Conservation (phyloP, 1,140 invertebrate genomes). For the Leguminivora glycinivorella region DNA sequence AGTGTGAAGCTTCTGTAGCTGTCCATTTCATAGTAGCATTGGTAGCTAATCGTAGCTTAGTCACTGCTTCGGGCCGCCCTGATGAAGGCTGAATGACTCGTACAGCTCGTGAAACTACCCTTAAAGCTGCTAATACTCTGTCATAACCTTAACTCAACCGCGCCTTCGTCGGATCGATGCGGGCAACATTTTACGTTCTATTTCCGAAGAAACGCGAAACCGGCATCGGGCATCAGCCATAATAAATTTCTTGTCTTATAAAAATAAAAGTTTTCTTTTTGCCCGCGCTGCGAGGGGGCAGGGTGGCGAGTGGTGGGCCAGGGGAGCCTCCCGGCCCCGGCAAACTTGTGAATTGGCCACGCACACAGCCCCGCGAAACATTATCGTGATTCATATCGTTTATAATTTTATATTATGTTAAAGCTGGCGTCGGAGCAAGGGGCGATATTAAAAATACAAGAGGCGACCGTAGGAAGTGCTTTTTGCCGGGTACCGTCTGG, state of each 20-base stretch:
- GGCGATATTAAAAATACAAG: slow-evolving; percentile 76
- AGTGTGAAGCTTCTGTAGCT: no score
- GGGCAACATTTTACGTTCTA: slow-evolving; percentile 69
- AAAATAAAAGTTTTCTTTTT: slow-evolving; percentile 79
- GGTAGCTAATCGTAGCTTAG: not conserved
- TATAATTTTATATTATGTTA: slow-evolving; percentile 79
- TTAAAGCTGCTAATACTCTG: slow-evolving; percentile 29
- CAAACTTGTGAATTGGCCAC: slow-evolving; percentile 74
- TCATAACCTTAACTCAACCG: slow-evolving; percentile 22
- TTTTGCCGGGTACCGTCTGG: slow-evolving; percentile 60
- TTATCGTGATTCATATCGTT: slow-evolving; percentile 78
- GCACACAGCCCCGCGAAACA: slow-evolving; percentile 65
- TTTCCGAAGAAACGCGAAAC: slow-evolving; percentile 76
- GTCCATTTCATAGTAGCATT: not conserved
- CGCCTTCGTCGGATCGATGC: slow-evolving; percentile 51
- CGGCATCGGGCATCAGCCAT: slow-evolving; percentile 73
- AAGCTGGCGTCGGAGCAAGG: slow-evolving; percentile 56
- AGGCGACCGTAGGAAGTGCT: slow-evolving; percentile 57
- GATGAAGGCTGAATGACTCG: not conserved
- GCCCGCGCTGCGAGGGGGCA: slow-evolving; percentile 44
- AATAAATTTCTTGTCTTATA: slow-evolving; percentile 79
- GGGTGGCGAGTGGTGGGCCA: slow-evolving; percentile 42
- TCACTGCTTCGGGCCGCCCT: not conserved
- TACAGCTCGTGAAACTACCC: slow-evolving; percentile 30
- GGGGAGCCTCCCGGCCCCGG: slow-evolving; percentile 46